Conservation (phyloP, 53 echinoderm and acorn worm species). For the Mesocentrotus franciscanus region DNA sequence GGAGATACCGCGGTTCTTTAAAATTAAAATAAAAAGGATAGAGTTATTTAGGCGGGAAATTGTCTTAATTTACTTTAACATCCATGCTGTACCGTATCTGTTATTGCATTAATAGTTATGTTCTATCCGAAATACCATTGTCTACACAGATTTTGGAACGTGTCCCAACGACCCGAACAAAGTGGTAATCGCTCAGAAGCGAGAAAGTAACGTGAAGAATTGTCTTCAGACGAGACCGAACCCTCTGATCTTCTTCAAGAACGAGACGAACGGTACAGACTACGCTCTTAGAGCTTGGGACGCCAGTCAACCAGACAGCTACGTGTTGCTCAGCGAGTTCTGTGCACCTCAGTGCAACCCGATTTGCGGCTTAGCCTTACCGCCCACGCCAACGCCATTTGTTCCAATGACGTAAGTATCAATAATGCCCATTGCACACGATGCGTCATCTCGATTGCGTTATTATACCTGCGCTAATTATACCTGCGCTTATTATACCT, state of each 20-base stretch:
- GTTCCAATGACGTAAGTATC: constrained; percentile 45
- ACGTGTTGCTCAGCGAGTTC: constrained; percentile 24
- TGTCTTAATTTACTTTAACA: too few relatives aligned
- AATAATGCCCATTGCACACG: not conserved
- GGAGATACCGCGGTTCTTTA: too few relatives aligned
- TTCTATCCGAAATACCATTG: not conserved
- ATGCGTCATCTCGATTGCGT: not conserved
- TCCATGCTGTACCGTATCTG: too few relatives aligned
- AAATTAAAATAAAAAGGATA: too few relatives aligned
- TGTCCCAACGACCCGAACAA: not conserved
- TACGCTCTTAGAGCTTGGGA: constrained; percentile 55
- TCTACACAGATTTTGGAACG: constrained; percentile 2
- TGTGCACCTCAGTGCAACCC: constrained; percentile 44
- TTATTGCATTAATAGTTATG: too few relatives aligned
- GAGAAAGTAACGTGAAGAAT: not conserved
- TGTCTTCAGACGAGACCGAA: not conserved
- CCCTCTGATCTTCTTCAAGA: constrained; percentile 47
- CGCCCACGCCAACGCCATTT: not conserved
- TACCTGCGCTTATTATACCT: not conserved
- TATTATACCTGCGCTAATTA: not conserved
- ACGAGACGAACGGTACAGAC: constrained; percentile 27
- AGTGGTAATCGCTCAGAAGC: not conserved
- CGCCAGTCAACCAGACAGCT: not conserved
- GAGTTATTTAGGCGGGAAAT: too few relatives aligned
- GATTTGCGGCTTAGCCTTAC: not conserved